Evolutionary conservation across 1,140 invertebrate genomes (phyloP).

Genomic region (Drosophila subobscura): DNA sequence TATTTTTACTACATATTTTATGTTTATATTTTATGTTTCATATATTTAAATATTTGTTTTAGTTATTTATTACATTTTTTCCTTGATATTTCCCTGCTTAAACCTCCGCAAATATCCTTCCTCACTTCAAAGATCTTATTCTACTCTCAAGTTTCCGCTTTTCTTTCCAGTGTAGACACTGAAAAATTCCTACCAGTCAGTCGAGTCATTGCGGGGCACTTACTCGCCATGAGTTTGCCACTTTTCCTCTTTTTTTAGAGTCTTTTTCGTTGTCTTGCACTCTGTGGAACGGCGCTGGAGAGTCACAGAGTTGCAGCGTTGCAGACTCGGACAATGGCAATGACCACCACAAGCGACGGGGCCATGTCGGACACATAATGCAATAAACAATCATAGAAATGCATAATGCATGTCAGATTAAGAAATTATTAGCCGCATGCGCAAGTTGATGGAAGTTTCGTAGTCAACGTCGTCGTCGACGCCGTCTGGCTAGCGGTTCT

Average conservation of each 20-base stretch:
- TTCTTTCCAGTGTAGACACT: too few relatives aligned
- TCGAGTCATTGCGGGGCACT: constrained; percentile 68
- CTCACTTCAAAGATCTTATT: too few relatives aligned
- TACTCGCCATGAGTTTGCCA: constrained; percentile 63
- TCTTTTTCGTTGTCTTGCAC: constrained; percentile 18
- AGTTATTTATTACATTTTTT: too few relatives aligned
- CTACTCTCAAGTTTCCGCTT: too few relatives aligned
- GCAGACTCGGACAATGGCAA: constrained; percentile 59
- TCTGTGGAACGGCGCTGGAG: constrained; percentile 1
- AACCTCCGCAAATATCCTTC: too few relatives aligned
- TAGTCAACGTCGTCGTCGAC: not conserved
- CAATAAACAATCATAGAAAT: constrained; percentile 75
- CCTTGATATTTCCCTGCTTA: too few relatives aligned
- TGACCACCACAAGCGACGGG: constrained; percentile 29
- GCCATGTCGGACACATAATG: constrained; percentile 43
- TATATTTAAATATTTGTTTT: too few relatives aligned
- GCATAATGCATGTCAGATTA: constrained; percentile 79
- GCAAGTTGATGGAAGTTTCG: not conserved
- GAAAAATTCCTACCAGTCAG: constrained; percentile 61
- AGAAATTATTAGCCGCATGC: constrained; percentile 71
- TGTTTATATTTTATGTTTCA: too few relatives aligned
- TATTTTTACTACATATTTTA: too few relatives aligned
- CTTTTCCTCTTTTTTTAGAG: constrained; percentile 20
- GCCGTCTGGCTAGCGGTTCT: not conserved
- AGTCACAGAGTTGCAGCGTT: not conserved